Percentiles rank a stretch among this genome's conserved stretches.
These are phyloP conservation scores for Macrochelys suwanniensis DNA, from an alignment of 2,797 vertebrate species.

Conservation along the genomic window DNA sequence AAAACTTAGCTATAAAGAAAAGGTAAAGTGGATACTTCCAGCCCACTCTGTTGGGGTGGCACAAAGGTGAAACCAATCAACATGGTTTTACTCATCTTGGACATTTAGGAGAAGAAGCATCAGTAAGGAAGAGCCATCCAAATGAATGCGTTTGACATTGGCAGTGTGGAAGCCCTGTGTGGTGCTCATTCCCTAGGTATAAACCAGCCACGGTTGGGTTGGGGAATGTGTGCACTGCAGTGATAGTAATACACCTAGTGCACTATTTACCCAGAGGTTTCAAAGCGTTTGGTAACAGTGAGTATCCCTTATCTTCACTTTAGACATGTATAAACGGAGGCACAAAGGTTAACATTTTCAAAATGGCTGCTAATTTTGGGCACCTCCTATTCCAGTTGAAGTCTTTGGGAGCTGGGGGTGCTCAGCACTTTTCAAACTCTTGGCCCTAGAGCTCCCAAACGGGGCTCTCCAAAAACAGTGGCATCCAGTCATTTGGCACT, in stretches of 20 bases:
- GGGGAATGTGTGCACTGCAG: not conserved
- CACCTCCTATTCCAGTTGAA: not conserved
- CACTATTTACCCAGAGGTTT: not conserved
- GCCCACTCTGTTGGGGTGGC: not conserved
- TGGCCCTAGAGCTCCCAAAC: not conserved
- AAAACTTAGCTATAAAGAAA: not conserved
- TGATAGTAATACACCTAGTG: not conserved
- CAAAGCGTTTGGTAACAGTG: not conserved
- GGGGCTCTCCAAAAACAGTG: not conserved
- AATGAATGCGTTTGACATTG: not conserved
- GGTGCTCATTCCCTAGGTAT: no score
- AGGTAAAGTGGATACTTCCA: not conserved
- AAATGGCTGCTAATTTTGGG: fast-evolving
- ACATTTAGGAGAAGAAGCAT: not conserved
- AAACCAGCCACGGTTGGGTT: not conserved
- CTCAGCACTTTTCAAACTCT: not conserved
- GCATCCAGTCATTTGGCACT: fast-evolving
- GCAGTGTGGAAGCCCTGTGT: not conserved
- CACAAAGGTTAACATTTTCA: not conserved
- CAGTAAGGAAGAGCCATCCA: not conserved
- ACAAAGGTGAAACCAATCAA: not conserved
- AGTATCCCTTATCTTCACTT: not conserved
- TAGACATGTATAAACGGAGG: not conserved
- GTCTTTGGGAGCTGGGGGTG: not conserved
- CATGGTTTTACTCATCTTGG: not conserved